Evolutionary conservation across 2,888 invertebrate species (phyloP).

Genomic region (Aporophyla nigra): DNA sequence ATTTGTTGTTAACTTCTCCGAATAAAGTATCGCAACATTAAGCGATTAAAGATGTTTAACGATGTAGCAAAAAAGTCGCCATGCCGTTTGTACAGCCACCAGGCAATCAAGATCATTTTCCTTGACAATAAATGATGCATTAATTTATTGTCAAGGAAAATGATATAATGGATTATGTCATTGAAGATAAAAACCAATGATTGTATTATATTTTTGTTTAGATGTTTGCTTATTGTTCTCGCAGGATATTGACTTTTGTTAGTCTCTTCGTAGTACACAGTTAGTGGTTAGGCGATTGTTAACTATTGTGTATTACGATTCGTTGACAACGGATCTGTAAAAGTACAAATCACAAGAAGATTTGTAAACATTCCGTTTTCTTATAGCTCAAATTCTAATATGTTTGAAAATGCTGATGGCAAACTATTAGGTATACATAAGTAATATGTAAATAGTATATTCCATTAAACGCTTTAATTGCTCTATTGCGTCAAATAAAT

Average conservation of each 20-base stretch:
- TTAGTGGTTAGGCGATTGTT: background rate
- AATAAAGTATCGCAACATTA: slow-evolving; percentile 49
- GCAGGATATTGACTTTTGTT: background rate
- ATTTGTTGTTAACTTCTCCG: slow-evolving; percentile 44
- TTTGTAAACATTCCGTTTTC: background rate
- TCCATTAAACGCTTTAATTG: slow-evolving; percentile 8
- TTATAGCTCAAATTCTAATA: background rate
- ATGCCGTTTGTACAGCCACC: slow-evolving; percentile 12
- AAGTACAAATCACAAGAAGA: background rate
- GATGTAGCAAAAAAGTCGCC: slow-evolving; percentile 17
- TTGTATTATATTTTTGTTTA: background rate
- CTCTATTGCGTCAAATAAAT: slow-evolving; percentile 22
- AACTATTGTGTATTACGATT: background rate
- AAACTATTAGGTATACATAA: background rate
- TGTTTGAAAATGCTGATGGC: background rate
- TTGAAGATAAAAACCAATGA: background rate
- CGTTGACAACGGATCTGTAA: background rate
- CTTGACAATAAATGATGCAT: background rate
- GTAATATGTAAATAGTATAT: slow-evolving; percentile 4
- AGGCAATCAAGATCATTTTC: slow-evolving; percentile 18
- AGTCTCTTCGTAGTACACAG: background rate
- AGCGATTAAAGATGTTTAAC: slow-evolving; percentile 47
- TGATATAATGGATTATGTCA: slow-evolving; percentile 21
- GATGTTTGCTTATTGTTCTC: background rate
- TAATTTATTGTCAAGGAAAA: slow-evolving; percentile 40